phyloP scores from a whole-genome alignment of 2,113 vertebrate species.

The Orthochromis malagaraziensis region DNA sequence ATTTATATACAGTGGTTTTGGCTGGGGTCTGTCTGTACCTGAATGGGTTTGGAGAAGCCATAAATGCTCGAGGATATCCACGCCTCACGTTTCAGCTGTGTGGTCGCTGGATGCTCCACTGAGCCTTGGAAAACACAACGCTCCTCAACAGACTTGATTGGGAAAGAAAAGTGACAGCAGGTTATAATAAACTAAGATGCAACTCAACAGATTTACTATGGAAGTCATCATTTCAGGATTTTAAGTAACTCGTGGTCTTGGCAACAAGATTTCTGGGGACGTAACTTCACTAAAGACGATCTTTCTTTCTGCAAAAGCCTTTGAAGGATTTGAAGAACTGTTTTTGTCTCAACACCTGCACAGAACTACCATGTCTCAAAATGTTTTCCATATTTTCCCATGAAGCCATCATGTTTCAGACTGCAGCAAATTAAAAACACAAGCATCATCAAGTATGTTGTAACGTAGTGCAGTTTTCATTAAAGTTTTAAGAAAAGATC shows the following conservation, averaged over 20 bases:
- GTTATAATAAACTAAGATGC: neutral
- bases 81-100: conserved; percentile 69
- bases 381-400: neutral
- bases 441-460: neutral
- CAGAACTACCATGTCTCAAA: neutral
- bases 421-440: neutral
- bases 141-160: conserved; percentile 69
- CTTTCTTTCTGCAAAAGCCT: neutral
- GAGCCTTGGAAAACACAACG: conserved; percentile 68
- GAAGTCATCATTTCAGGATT: neutral
- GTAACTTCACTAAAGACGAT: neutral
- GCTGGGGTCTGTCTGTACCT: conserved; percentile 48
- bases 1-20: neutral
- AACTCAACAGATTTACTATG: neutral
- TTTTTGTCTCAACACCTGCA: neutral
- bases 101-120: conserved; percentile 48
- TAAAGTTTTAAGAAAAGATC: neutral
- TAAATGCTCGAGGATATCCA: conserved; percentile 76
- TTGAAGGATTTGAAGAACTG: neutral
- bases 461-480: neutral
- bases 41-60: conserved; percentile 76
- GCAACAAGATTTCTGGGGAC: neutral
- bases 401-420: neutral
- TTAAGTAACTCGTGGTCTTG: neutral
- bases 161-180: neutral